These are phyloP conservation scores for Tragelaphus imberbis DNA, from an alignment of 2,113 vertebrate genomes.

Conservation along the genomic window DNA sequence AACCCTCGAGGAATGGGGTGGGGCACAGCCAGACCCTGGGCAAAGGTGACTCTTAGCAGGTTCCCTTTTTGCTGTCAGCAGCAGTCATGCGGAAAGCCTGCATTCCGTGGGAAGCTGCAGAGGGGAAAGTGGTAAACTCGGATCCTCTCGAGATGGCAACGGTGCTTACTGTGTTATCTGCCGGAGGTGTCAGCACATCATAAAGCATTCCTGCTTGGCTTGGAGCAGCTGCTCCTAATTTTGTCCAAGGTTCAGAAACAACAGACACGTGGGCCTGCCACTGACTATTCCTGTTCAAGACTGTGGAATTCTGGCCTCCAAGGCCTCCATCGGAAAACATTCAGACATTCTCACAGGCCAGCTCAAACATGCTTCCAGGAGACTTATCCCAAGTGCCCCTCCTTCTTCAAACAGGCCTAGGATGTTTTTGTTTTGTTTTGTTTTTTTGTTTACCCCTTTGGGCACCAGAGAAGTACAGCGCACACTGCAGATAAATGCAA, in stretches of 20 bases:
- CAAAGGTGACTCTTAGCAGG: background rate
- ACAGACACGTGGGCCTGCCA: background rate
- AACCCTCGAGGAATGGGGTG: conserved; percentile 51
- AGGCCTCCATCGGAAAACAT: conserved; percentile 22
- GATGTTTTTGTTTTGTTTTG: background rate
- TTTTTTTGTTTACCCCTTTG: background rate
- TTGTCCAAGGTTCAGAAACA: conserved; percentile 56
- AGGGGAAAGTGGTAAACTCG: conserved; percentile 42
- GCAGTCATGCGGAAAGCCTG: background rate
- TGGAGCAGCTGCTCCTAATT: conserved; percentile 44
- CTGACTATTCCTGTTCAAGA: background rate
- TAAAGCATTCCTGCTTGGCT: conserved; percentile 63
- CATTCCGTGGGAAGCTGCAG: background rate
- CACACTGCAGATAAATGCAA: background rate
- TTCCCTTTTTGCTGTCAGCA: background rate
- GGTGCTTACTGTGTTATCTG: conserved; percentile 6
- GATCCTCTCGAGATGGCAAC: conserved; percentile 44
- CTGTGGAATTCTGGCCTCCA: background rate
- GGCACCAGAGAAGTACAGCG: conserved; percentile 52
- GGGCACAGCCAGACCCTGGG: background rate
- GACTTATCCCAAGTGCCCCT: conserved; percentile 32
- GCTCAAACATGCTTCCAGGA: background rate
- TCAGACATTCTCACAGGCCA: conserved; percentile 2
- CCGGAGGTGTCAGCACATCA: conserved; percentile 53
- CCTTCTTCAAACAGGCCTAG: background rate